phyloP scores from a whole-genome alignment of 2,888 invertebrate species.

The Melikaiella ostensackeni region DNA sequence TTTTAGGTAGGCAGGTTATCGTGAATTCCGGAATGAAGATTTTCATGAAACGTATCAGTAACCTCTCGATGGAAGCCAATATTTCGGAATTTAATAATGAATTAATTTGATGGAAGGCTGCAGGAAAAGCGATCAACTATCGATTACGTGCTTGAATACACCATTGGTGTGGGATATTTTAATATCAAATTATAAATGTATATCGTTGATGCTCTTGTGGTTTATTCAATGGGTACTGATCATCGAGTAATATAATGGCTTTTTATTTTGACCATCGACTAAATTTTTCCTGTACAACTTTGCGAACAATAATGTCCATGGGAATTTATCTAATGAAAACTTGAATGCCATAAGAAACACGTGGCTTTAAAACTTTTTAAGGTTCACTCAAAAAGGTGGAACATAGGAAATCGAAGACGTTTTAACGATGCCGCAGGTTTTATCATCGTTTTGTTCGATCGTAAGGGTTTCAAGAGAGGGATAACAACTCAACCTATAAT shows the following conservation, averaged over 20 bases:
- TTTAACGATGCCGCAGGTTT: slow-evolving; percentile 28
- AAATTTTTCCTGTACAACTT: background rate
- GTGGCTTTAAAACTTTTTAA: slow-evolving; percentile 27
- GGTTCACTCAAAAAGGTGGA: slow-evolving; percentile 31
- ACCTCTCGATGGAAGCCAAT: background rate
- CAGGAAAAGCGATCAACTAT: slow-evolving; percentile 25
- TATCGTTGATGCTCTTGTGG: slow-evolving; percentile 17
- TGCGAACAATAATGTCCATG: slow-evolving; percentile 17
- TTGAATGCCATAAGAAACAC: slow-evolving; percentile 21
- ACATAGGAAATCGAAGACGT: slow-evolving; percentile 16
- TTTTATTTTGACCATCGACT: background rate
- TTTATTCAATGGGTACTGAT: slow-evolving; percentile 13
- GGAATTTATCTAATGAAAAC: slow-evolving; percentile 28
- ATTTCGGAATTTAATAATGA: slow-evolving; percentile 32
- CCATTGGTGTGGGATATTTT: slow-evolving; percentile 14
- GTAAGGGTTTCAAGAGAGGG: slow-evolving; percentile 7
- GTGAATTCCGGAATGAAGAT: background rate
- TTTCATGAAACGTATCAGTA: background rate
- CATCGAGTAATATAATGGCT: background rate
- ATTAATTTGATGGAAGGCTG: slow-evolving; percentile 21
- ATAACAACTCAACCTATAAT: slow-evolving; percentile 15
- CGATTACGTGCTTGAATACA: slow-evolving; percentile 16
- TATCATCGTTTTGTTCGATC: slow-evolving; percentile 28
- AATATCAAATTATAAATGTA: slow-evolving; percentile 23
- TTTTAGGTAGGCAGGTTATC: background rate